Evolutionary conservation across 2,888 invertebrate species (phyloP).

Genomic region (Strigamia transsilvanica): DNA sequence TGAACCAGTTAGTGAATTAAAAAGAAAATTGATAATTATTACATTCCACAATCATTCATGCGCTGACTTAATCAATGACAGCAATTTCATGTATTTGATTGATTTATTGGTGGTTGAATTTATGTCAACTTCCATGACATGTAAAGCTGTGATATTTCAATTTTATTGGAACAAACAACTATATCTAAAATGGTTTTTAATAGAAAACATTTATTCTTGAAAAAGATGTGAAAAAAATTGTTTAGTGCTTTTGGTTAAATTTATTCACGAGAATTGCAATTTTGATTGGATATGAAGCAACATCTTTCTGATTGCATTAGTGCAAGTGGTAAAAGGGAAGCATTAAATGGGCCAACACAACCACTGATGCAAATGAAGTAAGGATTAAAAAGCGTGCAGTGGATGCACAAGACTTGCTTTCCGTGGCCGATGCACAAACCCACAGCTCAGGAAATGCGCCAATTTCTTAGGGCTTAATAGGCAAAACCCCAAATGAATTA

Average conservation of each 20-base stretch:
- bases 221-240: too few relatives aligned
- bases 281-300: slow-evolving; percentile 11
- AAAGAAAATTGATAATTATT: too few relatives aligned
- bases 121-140: neutral
- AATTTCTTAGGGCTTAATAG: slow-evolving; percentile 1
- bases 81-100: neutral
- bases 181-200: too few relatives aligned
- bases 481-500: slow-evolving; percentile 30
- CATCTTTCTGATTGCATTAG: slow-evolving; percentile 30
- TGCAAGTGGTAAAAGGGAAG: neutral
- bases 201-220: too few relatives aligned
- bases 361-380: slow-evolving; percentile 21
- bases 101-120: slow-evolving; percentile 18
- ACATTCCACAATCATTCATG: neutral
- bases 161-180: too few relatives aligned
- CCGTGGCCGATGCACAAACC: slow-evolving; percentile 18
- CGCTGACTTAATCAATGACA: neutral
- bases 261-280: neutral
- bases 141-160: too few relatives aligned
- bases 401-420: slow-evolving; percentile 30
- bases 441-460: neutral
- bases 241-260: neutral
- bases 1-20: too few relatives aligned
- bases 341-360: slow-evolving; percentile 24
- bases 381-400: slow-evolving; percentile 30